These are phyloP conservation scores for Toxostoma redivivum DNA, from an alignment of 2,113 vertebrate species.

Conservation along the genomic window DNA sequence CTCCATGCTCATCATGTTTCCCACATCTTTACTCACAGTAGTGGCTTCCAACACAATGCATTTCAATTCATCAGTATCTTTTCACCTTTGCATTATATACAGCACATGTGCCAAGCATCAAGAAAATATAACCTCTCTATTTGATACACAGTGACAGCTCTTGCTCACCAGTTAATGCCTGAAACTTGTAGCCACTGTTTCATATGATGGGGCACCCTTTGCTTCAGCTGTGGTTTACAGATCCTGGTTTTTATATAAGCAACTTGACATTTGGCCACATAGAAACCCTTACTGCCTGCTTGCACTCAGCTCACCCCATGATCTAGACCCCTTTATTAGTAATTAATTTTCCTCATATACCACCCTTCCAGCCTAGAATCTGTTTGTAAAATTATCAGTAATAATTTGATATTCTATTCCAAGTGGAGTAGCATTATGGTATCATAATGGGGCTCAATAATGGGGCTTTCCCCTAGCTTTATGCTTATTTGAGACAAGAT, in stretches of 20 bases:
- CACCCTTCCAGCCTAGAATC: not conserved
- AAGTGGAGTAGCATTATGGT: not conserved
- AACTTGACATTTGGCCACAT: not conserved
- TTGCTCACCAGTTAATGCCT: not conserved
- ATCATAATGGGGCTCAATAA: not conserved
- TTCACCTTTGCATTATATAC: not conserved
- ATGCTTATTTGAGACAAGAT: not conserved
- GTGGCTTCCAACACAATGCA: not conserved
- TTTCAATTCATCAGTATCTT: not conserved
- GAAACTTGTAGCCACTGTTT: not conserved
- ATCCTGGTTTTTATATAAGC: not conserved
- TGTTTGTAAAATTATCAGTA: not conserved
- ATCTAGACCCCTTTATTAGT: not conserved
- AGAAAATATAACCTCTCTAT: not conserved
- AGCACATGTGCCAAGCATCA: not conserved
- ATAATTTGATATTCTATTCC: not conserved
- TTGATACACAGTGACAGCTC: not conserved
- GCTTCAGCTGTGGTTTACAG: not conserved
- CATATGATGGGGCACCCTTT: not conserved
- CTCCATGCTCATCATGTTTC: not conserved
- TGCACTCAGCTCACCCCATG: not conserved
- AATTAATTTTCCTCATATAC: not conserved
- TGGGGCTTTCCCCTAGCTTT: not conserved
- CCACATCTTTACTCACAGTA: not conserved
- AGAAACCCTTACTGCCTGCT: not conserved